Conservation (phyloP, 2,797 vertebrate genomes). For the Leptoclinus maculatus region DNA sequence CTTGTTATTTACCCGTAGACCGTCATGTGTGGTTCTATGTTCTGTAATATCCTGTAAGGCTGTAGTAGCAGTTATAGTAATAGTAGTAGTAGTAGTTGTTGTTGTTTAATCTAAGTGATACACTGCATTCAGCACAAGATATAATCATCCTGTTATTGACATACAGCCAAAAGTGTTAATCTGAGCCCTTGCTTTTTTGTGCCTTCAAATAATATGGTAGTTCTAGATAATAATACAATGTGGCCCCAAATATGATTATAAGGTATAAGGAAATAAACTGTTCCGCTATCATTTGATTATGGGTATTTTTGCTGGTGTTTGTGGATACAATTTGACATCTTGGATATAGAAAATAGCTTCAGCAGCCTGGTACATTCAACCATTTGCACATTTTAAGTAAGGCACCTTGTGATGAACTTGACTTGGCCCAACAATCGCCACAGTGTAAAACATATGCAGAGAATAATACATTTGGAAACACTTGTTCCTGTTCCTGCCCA, state of each 20-base stretch:
- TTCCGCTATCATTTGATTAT: background rate
- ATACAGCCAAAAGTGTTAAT: background rate
- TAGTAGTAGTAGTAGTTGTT: no score
- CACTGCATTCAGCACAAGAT: background rate
- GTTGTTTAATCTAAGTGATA: background rate
- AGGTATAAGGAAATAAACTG: background rate
- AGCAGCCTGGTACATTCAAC: background rate
- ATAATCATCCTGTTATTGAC: background rate
- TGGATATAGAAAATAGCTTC: background rate
- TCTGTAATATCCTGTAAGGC: background rate
- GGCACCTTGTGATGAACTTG: conserved; percentile 24
- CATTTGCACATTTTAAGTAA: background rate
- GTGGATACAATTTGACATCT: background rate
- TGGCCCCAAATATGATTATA: background rate
- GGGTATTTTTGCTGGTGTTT: background rate
- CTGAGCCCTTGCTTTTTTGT: background rate
- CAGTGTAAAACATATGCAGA: conserved; percentile 16
- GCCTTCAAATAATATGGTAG: background rate
- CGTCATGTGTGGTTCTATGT: background rate
- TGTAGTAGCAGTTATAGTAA: background rate
- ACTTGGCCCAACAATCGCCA: conserved; percentile 16
- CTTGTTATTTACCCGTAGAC: background rate
- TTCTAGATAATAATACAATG: background rate
- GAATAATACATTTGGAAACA: conserved; percentile 33
- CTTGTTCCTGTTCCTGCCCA: conserved; percentile 13